Evolutionary conservation across 2,113 vertebrate genomes (phyloP), one percentile per base, ranked within the genome.

Genomic region (Candoia aspera): DNA sequence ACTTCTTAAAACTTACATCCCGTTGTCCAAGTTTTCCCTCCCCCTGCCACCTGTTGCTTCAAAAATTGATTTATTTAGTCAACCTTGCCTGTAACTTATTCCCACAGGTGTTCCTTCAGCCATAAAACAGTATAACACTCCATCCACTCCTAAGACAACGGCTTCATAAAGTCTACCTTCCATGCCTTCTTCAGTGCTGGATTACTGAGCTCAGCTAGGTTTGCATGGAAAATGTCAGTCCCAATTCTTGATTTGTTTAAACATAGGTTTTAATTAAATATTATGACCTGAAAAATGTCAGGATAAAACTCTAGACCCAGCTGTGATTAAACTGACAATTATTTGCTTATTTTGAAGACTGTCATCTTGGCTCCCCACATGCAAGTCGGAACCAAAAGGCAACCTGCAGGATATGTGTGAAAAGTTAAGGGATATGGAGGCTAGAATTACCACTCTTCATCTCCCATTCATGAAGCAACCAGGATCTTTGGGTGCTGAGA

Each of bases 211-310:
- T 93, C 92, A 94, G 54, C 89, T 90, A 94, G 92, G 90, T 92
- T 49, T 54, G 87, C 89, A 49, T 4, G 8, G 29, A 92, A 95
- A 97, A 96, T 93, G 91, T 89, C 95, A 95, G 49, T 37, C 49
- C n/a, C 26, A 3, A 90, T 84, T 93, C 62, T 92, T 93, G 92
- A 93, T 92, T 96, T 95, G 88, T 95, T 95, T 95, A 95, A 93
- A 92, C 91, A 62, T 59, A 73, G 84, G 84, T 95, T 95, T 95
- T 96, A 96, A 96, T 95, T 94, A 96, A 95, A 96, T 26, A 88
- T 37, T 64, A 90, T 91, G 49, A 83, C 83, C 54, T 55, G 86
- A 93, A 95, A 95, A 96, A 95, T 91, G 79, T 94, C 95, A 95
- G 89, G 95, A 10, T 53, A 93, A 91, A 94, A 84, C 83, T 58